A percentile compares a stretch with the other conserved stretches of the same genome.
These are phyloP conservation scores for Pedicia rivosa DNA, from an alignment of 2,888 invertebrate species.

Conservation along the genomic window DNA sequence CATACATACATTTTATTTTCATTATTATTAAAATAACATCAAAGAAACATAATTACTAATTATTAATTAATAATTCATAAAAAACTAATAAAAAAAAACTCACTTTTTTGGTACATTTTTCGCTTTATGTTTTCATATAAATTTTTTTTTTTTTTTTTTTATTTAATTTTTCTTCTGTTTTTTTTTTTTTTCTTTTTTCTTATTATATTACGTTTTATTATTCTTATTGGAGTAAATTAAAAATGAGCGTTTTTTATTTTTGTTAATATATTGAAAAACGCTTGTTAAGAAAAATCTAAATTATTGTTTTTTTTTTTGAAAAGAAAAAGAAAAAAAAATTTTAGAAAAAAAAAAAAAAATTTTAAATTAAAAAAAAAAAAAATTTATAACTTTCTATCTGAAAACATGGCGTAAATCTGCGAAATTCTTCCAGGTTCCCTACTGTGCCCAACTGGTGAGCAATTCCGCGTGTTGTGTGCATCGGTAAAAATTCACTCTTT, in stretches of 20 bases:
- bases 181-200: not conserved
- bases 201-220: too few relatives aligned
- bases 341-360: slow-evolving; percentile 5
- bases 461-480: slow-evolving; percentile 90
- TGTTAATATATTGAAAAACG: too few relatives aligned
- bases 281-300: too few relatives aligned
- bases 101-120: too few relatives aligned
- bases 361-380: slow-evolving; percentile 4
- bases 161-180: not conserved
- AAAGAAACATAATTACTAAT: not conserved
- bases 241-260: too few relatives aligned
- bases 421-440: slow-evolving; percentile 54
- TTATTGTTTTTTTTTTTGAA: not conserved
- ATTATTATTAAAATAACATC: not conserved
- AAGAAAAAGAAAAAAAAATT: slow-evolving; percentile 3
- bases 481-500: slow-evolving; percentile 75
- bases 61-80: not conserved
- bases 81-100: not conserved
- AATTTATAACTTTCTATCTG: slow-evolving; percentile 2
- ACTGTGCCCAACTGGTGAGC: slow-evolving; percentile 89
- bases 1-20: slow-evolving; percentile 1
- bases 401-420: slow-evolving; percentile 10
- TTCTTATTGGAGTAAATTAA: too few relatives aligned
- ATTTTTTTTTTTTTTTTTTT: not conserved
- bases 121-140: too few relatives aligned